These are phyloP conservation scores for Coilia nasus DNA, from an alignment of 2,797 vertebrate genomes.

Conservation along the genomic window DNA sequence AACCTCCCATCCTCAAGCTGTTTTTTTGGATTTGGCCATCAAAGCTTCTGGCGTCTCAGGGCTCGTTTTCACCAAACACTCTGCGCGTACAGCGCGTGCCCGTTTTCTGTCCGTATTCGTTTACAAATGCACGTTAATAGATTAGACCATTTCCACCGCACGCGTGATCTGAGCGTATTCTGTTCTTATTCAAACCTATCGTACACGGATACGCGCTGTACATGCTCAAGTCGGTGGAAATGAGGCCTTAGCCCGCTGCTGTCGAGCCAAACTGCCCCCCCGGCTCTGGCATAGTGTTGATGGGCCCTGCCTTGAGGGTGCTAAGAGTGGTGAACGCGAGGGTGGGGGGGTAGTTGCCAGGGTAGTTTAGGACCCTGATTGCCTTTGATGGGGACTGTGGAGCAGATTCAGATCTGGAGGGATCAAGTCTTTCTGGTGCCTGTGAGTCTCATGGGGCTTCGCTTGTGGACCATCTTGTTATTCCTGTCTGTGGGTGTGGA, in stretches of 20 bases:
- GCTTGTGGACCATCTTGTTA: slow-evolving; percentile 67
- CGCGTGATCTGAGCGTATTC: too few species aligned
- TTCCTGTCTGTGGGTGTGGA: slow-evolving; percentile 70
- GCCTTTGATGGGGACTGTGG: background rate
- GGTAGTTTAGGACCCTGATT: background rate
- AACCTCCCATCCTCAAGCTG: background rate
- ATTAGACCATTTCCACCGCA: too few species aligned
- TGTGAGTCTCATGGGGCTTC: slow-evolving; percentile 65
- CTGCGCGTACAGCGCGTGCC: too few species aligned
- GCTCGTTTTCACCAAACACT: too few species aligned
- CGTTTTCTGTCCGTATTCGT: too few species aligned
- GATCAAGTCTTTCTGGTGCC: slow-evolving; percentile 67
- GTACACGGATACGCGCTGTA: too few species aligned
- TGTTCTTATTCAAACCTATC: too few species aligned
- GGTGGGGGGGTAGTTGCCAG: background rate
- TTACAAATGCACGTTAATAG: too few species aligned
- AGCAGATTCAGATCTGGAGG: slow-evolving; percentile 24
- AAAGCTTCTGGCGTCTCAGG: too few species aligned
- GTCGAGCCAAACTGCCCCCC: background rate
- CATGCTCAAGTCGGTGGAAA: too few species aligned
- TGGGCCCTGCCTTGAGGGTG: background rate
- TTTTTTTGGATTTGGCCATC: background rate
- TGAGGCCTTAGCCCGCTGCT: background rate
- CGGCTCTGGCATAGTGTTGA: background rate
- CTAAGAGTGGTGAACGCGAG: background rate